Conservation (phyloP, 1,140 invertebrate genomes). For the Papilio dardanus region DNA sequence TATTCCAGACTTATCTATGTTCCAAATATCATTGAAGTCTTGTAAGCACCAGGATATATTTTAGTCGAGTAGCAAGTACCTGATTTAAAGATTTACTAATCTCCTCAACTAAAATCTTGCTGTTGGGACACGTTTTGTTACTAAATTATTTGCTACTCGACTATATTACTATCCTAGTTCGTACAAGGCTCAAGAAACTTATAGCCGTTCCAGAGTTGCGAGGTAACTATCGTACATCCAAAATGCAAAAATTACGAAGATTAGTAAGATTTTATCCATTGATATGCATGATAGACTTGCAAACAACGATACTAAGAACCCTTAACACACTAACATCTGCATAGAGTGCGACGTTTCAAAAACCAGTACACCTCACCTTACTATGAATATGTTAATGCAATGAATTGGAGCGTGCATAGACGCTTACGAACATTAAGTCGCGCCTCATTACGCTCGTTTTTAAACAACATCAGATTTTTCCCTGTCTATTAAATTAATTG, state of each 20-base stretch:
- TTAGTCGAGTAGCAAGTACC: too few species aligned
- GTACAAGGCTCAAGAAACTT: too few species aligned
- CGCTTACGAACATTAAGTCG: constrained; percentile 8
- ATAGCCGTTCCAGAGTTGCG: too few species aligned
- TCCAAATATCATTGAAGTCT: too few species aligned
- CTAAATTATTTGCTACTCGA: too few species aligned
- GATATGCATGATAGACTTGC: not conserved
- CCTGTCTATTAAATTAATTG: not conserved
- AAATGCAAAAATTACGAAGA: not conserved
- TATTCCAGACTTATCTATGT: not conserved
- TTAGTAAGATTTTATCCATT: not conserved
- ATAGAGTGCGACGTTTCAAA: not conserved
- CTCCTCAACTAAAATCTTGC: too few species aligned
- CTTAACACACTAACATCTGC: not conserved
- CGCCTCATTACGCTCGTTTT: constrained; percentile 11
- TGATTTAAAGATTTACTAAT: too few species aligned
- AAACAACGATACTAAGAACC: not conserved
- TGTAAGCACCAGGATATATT: too few species aligned
- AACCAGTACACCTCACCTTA: constrained; percentile 15
- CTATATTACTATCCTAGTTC: too few species aligned
- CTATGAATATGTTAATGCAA: constrained; percentile 16
- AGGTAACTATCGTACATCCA: not conserved
- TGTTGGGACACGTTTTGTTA: too few species aligned
- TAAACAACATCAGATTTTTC: constrained; percentile 12
- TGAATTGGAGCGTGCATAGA: constrained; percentile 18